These are phyloP conservation scores for Zalophus californianus DNA, from an alignment of 2,797 vertebrate species.

Conservation along the genomic window DNA sequence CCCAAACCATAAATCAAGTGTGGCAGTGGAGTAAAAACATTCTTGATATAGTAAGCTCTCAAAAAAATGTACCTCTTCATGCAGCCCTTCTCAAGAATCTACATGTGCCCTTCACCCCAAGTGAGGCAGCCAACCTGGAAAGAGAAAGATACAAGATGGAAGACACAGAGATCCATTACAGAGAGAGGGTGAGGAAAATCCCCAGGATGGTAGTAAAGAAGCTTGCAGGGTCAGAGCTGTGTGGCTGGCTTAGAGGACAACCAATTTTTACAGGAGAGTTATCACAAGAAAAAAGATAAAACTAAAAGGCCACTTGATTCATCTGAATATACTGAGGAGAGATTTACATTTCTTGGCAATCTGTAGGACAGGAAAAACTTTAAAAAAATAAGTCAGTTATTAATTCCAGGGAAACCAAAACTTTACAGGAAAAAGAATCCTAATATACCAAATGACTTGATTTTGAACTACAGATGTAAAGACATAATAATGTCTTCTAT, in stretches of 20 bases:
- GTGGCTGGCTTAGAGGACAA: not conserved
- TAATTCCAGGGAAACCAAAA: slow-evolving; percentile 25
- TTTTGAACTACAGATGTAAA: not conserved
- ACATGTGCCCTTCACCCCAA: not conserved
- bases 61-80: not conserved
- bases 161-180: accelerated
- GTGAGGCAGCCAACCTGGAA: not conserved
- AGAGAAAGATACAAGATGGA: not conserved
- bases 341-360: not conserved
- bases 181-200: not conserved
- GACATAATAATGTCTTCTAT: not conserved
- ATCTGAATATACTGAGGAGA: not conserved
- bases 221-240: not conserved
- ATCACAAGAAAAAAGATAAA: not conserved
- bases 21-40: not conserved
- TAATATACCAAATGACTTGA: not conserved
- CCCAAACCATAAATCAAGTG: not conserved
- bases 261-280: not conserved
- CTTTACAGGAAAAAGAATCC: not conserved
- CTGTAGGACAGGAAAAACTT: not conserved
- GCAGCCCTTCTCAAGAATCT: not conserved
- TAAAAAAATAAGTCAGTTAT: not conserved
- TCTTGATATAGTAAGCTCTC: not conserved
- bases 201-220: not conserved
- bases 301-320: not conserved